phyloP scores from a whole-genome alignment of 1,140 invertebrate genomes.

The Solen grandis region DNA sequence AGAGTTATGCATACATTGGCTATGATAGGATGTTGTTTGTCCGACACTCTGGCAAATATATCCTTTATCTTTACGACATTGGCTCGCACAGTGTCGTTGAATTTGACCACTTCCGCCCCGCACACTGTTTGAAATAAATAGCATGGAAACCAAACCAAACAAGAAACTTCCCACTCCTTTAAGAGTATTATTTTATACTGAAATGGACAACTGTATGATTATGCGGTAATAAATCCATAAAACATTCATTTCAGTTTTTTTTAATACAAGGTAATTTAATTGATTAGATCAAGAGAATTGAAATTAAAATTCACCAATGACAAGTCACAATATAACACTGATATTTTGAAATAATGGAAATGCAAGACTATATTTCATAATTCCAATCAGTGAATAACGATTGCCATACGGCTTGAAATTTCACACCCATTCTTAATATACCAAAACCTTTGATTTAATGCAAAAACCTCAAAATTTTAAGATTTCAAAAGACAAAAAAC shows the following conservation, averaged over 20 bases:
- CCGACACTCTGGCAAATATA: slow-evolving; percentile 19
- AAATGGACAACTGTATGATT: no score
- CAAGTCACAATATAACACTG: no score
- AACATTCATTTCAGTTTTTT: background rate
- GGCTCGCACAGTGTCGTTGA: slow-evolving; percentile 23
- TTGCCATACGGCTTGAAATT: no score
- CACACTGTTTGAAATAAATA: slow-evolving; percentile 10
- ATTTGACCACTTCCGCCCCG: slow-evolving; percentile 28
- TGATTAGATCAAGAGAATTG: background rate
- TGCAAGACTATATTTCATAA: no score
- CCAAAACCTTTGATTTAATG: no score
- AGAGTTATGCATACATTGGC: background rate
- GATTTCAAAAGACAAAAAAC: no score
- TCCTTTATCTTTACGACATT: slow-evolving; percentile 19
- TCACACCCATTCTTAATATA: no score
- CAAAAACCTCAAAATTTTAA: no score
- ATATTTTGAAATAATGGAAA: no score
- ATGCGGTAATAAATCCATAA: background rate
- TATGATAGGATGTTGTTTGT: slow-evolving; percentile 26
- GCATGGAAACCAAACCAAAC: background rate
- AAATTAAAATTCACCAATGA: background rate
- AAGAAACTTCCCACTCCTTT: no score
- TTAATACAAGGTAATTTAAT: background rate
- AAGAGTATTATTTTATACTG: no score
- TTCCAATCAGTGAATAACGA: no score